phyloP scores from a whole-genome alignment of 2,888 invertebrate species.

The Epinotia brunnichana region DNA sequence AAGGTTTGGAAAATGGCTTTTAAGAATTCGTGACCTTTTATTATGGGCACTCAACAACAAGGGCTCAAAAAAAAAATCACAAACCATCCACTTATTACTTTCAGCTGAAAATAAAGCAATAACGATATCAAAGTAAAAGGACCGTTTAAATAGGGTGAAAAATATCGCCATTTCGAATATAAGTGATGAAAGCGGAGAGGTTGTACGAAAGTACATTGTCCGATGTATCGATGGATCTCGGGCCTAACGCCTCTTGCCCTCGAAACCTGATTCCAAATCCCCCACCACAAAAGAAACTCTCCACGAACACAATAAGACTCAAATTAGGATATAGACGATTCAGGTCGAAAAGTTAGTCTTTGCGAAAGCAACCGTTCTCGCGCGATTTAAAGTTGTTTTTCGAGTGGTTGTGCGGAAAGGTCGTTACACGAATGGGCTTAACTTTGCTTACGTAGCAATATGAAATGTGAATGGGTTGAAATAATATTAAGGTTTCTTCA shows the following conservation, averaged over 20 bases:
- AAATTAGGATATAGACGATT: not conserved
- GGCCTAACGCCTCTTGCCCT: conserved; percentile 56
- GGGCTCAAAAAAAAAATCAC: not conserved
- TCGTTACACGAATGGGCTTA: conserved; percentile 23
- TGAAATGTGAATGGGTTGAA: conserved; percentile 29
- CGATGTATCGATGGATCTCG: conserved; percentile 47
- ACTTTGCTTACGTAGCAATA: conserved; percentile 25
- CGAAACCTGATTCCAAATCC: conserved; percentile 53
- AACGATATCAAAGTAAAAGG: conserved; percentile 24
- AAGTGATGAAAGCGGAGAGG: conserved; percentile 36
- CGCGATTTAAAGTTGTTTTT: not conserved
- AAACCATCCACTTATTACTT: not conserved
- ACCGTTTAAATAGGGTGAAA: conserved; percentile 30
- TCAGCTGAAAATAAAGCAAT: conserved; percentile 11
- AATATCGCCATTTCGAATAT: conserved; percentile 41
- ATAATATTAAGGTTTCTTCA: conserved; percentile 10
- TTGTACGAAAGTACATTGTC: conserved; percentile 37
- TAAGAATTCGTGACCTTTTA: not conserved
- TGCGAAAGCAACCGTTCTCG: conserved; percentile 8
- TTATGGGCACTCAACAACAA: not conserved
- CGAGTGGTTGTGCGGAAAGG: conserved; percentile 1
- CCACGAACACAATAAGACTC: conserved; percentile 5
- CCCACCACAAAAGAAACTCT: conserved; percentile 2
- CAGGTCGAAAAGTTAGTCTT: not conserved
- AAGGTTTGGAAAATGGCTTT: not conserved